These are phyloP conservation scores for Silurus aristotelis DNA, from an alignment of 2,797 vertebrate genomes.

Conservation along the genomic window DNA sequence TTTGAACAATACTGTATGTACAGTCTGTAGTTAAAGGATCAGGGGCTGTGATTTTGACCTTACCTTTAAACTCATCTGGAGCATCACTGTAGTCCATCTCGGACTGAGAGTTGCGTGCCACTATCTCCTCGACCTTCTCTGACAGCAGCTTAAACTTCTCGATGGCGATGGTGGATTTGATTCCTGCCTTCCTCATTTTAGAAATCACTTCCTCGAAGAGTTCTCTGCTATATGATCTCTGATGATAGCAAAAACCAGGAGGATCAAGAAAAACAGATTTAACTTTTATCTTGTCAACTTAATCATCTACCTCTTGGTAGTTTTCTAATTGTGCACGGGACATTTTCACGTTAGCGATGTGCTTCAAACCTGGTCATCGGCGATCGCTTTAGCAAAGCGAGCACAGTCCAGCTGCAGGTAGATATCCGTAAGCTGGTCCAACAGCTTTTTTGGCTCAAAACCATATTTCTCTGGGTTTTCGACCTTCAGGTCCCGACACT, in stretches of 20 bases:
- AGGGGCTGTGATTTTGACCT: slow-evolving; percentile 44
- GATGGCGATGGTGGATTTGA: slow-evolving; percentile 97
- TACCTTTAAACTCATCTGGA: slow-evolving; percentile 96
- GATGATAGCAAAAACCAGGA: slow-evolving; percentile 8
- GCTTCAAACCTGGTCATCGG: slow-evolving; percentile 91
- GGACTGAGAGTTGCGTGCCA: slow-evolving; percentile 94
- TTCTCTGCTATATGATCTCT: slow-evolving; percentile 98
- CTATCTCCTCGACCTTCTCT: slow-evolving; percentile 96
- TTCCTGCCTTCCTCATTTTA: slow-evolving; percentile 98
- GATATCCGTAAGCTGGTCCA: slow-evolving; percentile 98
- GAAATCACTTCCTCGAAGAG: slow-evolving; percentile 98
- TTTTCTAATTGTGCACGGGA: neutral
- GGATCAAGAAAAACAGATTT: neutral
- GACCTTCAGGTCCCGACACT: slow-evolving; percentile 97
- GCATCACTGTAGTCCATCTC: slow-evolving; percentile 98
- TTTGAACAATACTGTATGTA: too few species aligned
- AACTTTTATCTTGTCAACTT: neutral
- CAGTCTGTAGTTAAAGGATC: slow-evolving; percentile 53
- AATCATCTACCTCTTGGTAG: neutral
- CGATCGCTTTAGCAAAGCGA: slow-evolving; percentile 96
- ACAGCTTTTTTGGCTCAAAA: slow-evolving; percentile 98
- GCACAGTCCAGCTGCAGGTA: slow-evolving; percentile 96
- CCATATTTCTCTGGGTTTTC: slow-evolving; percentile 99
- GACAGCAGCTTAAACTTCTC: slow-evolving; percentile 97
- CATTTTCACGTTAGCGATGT: neutral